Conservation (phyloP, 1,140 invertebrate genomes). For the Bombus impatiens region DNA sequence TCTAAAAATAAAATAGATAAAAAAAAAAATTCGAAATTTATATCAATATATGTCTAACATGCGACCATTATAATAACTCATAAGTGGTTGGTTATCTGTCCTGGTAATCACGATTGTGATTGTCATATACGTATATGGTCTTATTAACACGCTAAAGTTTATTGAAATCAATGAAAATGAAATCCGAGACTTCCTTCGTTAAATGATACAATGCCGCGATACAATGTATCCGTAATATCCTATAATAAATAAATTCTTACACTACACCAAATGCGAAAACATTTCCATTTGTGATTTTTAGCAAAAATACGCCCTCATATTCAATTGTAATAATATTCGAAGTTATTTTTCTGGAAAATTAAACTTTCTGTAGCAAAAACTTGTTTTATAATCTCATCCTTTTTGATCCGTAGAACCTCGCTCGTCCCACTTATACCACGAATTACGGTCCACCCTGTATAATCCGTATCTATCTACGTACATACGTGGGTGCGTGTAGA, state of each 20-base stretch:
- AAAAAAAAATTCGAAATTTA: not conserved
- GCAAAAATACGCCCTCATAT: not conserved
- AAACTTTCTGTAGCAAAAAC: not conserved
- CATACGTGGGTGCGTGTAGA: not conserved
- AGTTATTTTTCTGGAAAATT: not conserved
- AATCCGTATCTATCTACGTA: not conserved
- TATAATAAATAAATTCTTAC: not conserved
- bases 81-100: too few species aligned
- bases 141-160: not conserved
- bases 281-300: not conserved
- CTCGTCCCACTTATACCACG: not conserved
- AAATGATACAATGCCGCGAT: not conserved
- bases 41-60: not conserved
- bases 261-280: not conserved
- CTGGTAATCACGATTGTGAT: too few species aligned
- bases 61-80: too few species aligned
- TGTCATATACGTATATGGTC: too few species aligned
- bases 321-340: not conserved
- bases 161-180: not conserved
- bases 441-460: not conserved
- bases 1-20: not conserved
- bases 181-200: not conserved
- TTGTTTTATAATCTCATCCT: not conserved
- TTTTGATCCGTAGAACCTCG: not conserved
- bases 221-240: too few species aligned